phyloP scores from a whole-genome alignment of 2,888 invertebrate species.

The Polyommatus iphigenia region DNA sequence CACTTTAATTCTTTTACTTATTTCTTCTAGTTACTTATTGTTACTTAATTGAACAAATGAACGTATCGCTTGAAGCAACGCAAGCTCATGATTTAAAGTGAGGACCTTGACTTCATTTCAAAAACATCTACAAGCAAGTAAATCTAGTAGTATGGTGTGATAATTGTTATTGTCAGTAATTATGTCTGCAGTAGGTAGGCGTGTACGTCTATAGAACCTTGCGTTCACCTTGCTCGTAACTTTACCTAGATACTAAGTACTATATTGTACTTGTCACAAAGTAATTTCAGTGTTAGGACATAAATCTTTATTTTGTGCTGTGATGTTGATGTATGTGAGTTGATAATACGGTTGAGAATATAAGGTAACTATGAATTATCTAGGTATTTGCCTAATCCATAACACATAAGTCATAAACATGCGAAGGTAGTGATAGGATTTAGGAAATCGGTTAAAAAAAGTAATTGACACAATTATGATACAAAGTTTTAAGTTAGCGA shows the following conservation, averaged over 20 bases:
- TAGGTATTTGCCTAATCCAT: background rate
- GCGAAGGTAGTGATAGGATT: background rate
- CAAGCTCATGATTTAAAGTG: background rate
- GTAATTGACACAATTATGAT: background rate
- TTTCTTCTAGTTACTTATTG: too few species aligned
- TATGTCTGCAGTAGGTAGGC: background rate
- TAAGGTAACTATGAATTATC: too few species aligned
- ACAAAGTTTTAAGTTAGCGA: background rate
- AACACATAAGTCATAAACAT: too few species aligned
- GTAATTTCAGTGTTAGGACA: background rate
- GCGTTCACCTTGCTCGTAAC: constrained; percentile 1
- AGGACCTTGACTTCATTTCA: background rate
- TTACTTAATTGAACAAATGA: too few species aligned
- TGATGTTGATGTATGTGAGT: background rate
- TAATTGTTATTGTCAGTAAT: constrained; percentile 12
- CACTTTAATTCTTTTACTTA: too few species aligned
- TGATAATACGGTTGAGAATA: too few species aligned
- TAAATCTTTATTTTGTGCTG: background rate
- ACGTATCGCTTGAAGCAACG: background rate
- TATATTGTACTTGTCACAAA: background rate
- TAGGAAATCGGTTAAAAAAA: background rate
- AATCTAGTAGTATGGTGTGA: constrained; percentile 8
- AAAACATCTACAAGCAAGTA: background rate
- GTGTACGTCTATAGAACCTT: background rate
- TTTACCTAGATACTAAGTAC: constrained; percentile 7